Base-by-base conservation (phyloP, 2,113 vertebrate species). In the Calidris pugnax region DNA sequence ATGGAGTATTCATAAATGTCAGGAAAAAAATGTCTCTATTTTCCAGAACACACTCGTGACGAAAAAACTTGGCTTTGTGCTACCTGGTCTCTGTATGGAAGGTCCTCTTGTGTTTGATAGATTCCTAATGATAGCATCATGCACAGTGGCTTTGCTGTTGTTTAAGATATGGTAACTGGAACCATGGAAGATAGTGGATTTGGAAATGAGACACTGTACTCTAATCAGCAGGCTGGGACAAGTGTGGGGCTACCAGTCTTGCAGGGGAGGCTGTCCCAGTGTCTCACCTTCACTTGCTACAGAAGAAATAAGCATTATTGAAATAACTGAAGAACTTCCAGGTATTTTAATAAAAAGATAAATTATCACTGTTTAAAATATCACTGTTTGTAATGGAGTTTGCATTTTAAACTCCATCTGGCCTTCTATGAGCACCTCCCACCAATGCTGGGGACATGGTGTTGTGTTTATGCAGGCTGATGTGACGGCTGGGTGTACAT, bases 391-490 rank as follows among this genome's bases (percentile, higher is more conserved):
- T 32, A 30, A 18, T 15, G 21, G 30, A 73, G 13, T 33, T 68
- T 35, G 17, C 5, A 8, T 33, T 90, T 62, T 50, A 24, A 85
- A 26, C 35, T 64, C 15, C 7, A 7, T 55, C 24, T 32, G 50
- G 24, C 30, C 32, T 16, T 41, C 24, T 28, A 10, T 51, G 30
- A 74, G 43, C 15, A 2, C 62, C 50, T 35, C 2, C 27, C 6
- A 19, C 27, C 8, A 4, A 1, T 19, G 30, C 33, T 27, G n/a
- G n/a, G 39, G 53, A 30, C 8, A 0, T 9, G 35, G 27, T n/a
- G 43, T 50, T 6, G 1, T 19, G 17, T 6, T 62, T 23, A 3
- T 22, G 35, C 6, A 27, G 35, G 19, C 27, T 64, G 57, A 27
- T 21, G 30, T 10, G 39, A 4, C 1, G 3, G 21, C 9, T 27